These are phyloP conservation scores for Eurytoma californica DNA, from an alignment of 2,888 invertebrate species.

Conservation along the genomic window DNA sequence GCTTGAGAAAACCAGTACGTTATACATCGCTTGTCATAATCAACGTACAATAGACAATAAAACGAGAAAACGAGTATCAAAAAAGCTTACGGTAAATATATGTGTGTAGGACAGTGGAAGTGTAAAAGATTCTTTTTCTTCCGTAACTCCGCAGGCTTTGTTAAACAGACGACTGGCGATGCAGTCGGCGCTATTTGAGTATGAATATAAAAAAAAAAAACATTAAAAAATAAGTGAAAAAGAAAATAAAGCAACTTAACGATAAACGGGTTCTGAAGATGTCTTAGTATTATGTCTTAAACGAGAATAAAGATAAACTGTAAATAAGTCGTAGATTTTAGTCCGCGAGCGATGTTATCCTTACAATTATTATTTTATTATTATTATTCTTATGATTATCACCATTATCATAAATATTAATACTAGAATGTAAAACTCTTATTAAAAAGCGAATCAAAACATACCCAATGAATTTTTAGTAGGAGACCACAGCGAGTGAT, in stretches of 20 bases:
- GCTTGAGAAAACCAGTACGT: conserved; percentile 41
- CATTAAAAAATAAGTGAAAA: neutral
- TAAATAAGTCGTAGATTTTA: conserved; percentile 59
- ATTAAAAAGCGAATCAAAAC: conserved; percentile 54
- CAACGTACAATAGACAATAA: conserved; percentile 69
- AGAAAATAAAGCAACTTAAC: conserved; percentile 55
- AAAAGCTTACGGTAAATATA: conserved; percentile 43
- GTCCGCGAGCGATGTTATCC: conserved; percentile 54
- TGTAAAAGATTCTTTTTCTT: conserved; percentile 47
- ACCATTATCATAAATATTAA: conserved; percentile 36
- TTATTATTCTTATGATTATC: conserved; percentile 36
- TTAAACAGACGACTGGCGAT: conserved; percentile 35
- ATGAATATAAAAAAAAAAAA: conserved; percentile 30
- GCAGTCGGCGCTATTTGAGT: conserved; percentile 45
- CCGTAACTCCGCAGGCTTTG: conserved; percentile 46
- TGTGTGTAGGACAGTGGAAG: conserved; percentile 34
- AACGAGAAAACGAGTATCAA: conserved; percentile 65
- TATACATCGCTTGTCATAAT: conserved; percentile 56
- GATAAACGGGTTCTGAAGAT: conserved; percentile 61
- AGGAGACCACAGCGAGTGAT: conserved; percentile 34
- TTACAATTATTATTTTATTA: conserved; percentile 46
- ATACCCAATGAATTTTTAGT: conserved; percentile 37
- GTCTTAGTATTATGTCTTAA: conserved; percentile 58
- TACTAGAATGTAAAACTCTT: conserved; percentile 43
- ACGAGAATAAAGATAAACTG: conserved; percentile 48